Conservation (phyloP, 2,797 vertebrate genomes). For the Cossypha polioptera region DNA sequence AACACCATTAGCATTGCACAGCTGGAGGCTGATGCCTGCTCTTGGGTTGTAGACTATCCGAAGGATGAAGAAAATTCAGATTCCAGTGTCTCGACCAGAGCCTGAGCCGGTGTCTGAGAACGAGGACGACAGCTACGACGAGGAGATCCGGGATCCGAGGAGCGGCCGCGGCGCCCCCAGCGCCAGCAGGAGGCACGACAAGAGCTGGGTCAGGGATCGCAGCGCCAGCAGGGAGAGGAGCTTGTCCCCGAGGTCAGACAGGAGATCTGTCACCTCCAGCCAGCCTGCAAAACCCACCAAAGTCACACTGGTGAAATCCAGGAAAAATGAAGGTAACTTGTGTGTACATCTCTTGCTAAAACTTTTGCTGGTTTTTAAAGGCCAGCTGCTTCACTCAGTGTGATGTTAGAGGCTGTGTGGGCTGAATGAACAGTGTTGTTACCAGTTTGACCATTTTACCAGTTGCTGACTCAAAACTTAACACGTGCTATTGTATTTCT, state of each 20-base stretch:
- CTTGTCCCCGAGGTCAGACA: slow-evolving; percentile 90
- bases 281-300: slow-evolving; percentile 92
- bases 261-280: slow-evolving; percentile 87
- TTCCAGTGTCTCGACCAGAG: slow-evolving; percentile 88
- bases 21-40: neutral
- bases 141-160: slow-evolving; percentile 89
- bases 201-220: slow-evolving; percentile 85
- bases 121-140: slow-evolving; percentile 95
- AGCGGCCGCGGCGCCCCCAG: slow-evolving; percentile 78
- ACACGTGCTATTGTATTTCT: neutral
- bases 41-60: slow-evolving; percentile 86
- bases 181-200: slow-evolving; percentile 80
- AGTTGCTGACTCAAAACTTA: neutral
- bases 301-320: slow-evolving; percentile 95
- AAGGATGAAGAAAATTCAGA: slow-evolving; percentile 94
- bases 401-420: neutral
- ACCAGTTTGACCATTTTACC: neutral
- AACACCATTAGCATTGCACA: neutral
- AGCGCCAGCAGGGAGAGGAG: slow-evolving; percentile 93
- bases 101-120: slow-evolving; percentile 92
- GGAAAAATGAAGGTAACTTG: slow-evolving; percentile 94
- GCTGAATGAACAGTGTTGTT: neutral
- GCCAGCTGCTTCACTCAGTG: neutral
- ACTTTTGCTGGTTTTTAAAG: neutral
- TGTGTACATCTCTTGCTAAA: neutral